A percentile compares a stretch with the other conserved stretches of the same genome.
Conservation (phyloP, 1,140 invertebrate species). For the Platorchestia sp. region DNA sequence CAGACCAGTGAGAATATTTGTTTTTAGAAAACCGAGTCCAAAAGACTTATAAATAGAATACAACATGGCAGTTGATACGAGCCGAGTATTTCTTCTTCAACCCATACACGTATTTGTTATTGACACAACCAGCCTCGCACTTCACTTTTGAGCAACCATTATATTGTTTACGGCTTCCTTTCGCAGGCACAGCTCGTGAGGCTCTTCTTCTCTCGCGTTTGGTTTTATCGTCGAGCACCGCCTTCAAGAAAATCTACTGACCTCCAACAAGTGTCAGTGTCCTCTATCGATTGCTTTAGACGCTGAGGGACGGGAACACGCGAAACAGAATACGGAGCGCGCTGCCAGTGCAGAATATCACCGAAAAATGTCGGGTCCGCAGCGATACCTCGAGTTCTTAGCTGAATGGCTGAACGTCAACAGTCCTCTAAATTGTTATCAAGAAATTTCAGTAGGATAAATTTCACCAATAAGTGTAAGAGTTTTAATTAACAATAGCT, state of each 20-base stretch:
- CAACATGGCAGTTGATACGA: background rate
- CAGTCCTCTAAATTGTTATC: too few relatives aligned
- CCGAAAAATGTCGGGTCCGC: too few relatives aligned
- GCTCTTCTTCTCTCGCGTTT: background rate
- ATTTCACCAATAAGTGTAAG: too few relatives aligned
- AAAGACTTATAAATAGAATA: background rate
- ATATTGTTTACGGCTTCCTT: too few relatives aligned
- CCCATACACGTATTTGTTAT: too few relatives aligned
- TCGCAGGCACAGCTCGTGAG: background rate
- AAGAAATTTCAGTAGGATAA: too few relatives aligned
- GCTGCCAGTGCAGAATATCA: background rate
- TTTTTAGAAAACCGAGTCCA: too few relatives aligned
- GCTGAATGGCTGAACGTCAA: too few relatives aligned
- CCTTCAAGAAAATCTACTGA: background rate
- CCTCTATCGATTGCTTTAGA: background rate
- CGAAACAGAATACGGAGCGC: background rate
- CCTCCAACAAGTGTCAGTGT: background rate
- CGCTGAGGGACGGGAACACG: background rate
- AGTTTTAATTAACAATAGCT: too few relatives aligned
- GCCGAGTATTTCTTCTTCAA: background rate
- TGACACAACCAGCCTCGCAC: too few relatives aligned
- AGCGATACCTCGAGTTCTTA: too few relatives aligned
- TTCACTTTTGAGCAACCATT: too few relatives aligned
- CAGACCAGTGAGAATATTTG: background rate
- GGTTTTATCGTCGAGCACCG: background rate